Conservation (phyloP, 2,888 invertebrate genomes). For the Panopea generosa region DNA sequence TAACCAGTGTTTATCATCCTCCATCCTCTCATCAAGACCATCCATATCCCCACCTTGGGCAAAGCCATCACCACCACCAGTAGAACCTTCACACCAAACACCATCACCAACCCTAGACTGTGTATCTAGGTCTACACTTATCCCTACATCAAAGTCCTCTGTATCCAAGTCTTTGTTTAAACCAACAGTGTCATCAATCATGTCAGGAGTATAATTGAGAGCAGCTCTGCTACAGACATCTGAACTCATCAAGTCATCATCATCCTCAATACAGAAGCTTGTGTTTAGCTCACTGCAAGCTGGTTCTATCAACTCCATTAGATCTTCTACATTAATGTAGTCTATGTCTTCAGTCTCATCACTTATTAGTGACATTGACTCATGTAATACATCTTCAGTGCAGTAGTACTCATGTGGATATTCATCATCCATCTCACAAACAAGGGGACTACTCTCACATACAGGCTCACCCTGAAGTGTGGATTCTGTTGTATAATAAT, state of each 20-base stretch:
- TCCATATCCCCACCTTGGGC: neutral
- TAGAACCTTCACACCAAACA: neutral
- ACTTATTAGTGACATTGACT: neutral
- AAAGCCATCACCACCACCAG: neutral
- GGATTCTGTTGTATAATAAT: conserved; percentile 13
- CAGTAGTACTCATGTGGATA: neutral
- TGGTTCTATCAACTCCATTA: neutral
- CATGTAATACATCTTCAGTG: neutral
- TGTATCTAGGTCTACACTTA: no score
- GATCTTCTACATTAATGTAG: neutral
- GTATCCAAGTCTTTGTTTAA: no score
- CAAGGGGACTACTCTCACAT: conserved; percentile 22
- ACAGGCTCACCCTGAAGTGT: conserved; percentile 8
- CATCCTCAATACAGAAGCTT: conserved; percentile 17
- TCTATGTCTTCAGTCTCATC: neutral
- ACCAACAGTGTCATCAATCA: no score
- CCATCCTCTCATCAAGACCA: conserved; percentile 22
- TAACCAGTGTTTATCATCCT: conserved; percentile 30
- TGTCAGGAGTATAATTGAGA: no score
- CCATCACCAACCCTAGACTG: no score
- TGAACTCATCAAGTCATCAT: conserved; percentile 11
- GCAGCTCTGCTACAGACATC: no score
- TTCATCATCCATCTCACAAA: neutral
- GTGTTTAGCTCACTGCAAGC: conserved; percentile 13
- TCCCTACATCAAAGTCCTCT: no score